Conservation (phyloP, 2,797 vertebrate species). For the Brotogeris chrysoptera region DNA sequence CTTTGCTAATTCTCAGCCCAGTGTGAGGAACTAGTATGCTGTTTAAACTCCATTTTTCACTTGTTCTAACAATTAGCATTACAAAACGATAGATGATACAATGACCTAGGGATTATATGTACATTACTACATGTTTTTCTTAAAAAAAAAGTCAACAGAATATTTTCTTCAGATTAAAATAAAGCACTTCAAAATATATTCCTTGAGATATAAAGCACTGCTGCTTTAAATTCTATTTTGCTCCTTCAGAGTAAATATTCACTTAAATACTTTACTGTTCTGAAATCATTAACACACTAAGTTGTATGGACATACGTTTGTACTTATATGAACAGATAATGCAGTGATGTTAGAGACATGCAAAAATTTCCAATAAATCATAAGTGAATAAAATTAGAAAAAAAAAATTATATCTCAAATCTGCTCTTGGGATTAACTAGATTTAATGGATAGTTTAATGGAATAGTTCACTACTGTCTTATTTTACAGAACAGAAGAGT, state of each 20-base stretch:
- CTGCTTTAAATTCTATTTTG: background rate
- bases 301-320: background rate
- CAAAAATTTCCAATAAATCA: conserved; percentile 2
- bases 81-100: background rate
- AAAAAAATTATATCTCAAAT: conserved; percentile 2
- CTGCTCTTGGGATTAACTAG: background rate
- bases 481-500: background rate
- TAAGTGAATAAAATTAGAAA: background rate
- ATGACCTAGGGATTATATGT: background rate
- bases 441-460: background rate
- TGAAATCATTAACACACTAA: background rate
- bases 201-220: background rate
- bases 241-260: background rate
- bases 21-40: background rate
- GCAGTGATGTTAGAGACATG: background rate
- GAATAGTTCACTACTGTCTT: background rate
- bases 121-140: background rate
- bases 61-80: background rate
- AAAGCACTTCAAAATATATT: background rate
- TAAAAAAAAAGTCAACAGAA: background rate
- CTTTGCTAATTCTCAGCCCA: conserved; percentile 31
- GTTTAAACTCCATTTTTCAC: background rate
- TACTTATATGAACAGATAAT: background rate
- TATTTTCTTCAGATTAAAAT: background rate
- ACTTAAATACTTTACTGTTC: background rate